Percentiles rank a stretch among this genome's conserved stretches.
Evolutionary conservation across 2,888 invertebrate genomes (phyloP).

Genomic region (Heliconius aoede): DNA sequence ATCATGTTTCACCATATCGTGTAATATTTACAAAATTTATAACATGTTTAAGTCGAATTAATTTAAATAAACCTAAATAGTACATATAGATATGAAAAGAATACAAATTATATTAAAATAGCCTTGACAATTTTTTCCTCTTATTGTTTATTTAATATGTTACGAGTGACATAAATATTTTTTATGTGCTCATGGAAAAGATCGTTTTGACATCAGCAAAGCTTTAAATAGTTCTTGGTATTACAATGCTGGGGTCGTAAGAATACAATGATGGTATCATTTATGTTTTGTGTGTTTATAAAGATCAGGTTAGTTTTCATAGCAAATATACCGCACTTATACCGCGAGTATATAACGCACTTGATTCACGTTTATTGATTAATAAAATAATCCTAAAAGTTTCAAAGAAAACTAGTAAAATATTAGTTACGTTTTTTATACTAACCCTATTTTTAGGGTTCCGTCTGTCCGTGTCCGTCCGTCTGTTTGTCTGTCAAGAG

Average conservation of each 20-base stretch:
- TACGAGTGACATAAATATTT: not conserved
- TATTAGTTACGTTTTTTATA: not conserved
- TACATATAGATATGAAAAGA: not conserved
- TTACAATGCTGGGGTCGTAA: not conserved
- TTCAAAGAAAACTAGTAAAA: not conserved
- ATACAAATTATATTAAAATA: not conserved
- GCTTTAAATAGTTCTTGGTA: not conserved
- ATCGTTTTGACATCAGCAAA: not conserved
- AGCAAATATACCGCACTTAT: not conserved
- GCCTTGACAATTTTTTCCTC: not conserved
- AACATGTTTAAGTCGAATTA: not conserved
- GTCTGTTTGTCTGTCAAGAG: too few relatives aligned
- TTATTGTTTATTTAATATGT: not conserved
- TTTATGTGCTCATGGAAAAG: not conserved
- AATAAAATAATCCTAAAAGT: not conserved
- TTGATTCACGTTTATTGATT: not conserved
- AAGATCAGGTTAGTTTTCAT: not conserved
- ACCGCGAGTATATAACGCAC: too few relatives aligned
- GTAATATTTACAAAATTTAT: not conserved
- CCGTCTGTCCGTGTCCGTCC: too few relatives aligned
- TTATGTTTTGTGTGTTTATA: not conserved
- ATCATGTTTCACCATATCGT: not conserved
- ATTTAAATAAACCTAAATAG: not conserved
- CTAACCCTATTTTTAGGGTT: too few relatives aligned
- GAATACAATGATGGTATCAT: not conserved